phyloP scores from a whole-genome alignment of 2,888 invertebrate species.

The Scaeva pyrastri region DNA sequence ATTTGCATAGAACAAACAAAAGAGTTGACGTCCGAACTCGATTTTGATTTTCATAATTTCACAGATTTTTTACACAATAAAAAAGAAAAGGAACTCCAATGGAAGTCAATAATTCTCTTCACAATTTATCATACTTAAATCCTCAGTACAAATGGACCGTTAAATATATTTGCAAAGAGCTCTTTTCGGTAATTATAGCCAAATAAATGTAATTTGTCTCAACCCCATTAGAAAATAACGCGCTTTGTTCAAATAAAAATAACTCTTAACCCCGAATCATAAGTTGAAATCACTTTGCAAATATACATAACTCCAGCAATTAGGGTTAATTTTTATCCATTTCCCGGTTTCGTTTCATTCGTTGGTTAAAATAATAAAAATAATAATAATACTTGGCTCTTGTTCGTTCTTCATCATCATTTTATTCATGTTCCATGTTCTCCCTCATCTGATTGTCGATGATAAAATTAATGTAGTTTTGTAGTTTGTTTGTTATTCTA shows the following conservation, averaged over 20 bases:
- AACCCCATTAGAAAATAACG: constrained; percentile 17
- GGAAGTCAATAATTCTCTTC: background rate
- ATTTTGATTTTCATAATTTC: constrained; percentile 2
- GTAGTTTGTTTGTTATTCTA: constrained; percentile 21
- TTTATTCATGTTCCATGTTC: constrained; percentile 41
- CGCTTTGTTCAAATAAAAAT: constrained; percentile 20
- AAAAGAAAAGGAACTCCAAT: background rate
- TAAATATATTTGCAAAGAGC: constrained; percentile 1
- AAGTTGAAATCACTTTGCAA: constrained; percentile 45
- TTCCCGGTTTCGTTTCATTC: constrained; percentile 62
- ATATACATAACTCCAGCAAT: constrained; percentile 62
- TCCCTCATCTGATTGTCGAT: constrained; percentile 44
- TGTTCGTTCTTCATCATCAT: background rate
- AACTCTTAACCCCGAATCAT: constrained; percentile 17
- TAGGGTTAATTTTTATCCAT: constrained; percentile 77
- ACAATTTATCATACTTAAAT: background rate
- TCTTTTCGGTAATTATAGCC: background rate
- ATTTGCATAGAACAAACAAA: constrained; percentile 3
- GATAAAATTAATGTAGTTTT: constrained; percentile 29
- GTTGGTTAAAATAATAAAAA: too few species aligned
- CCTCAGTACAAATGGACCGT: background rate
- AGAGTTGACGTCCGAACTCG: constrained; percentile 45
- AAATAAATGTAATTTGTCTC: constrained; percentile 10
- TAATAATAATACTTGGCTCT: background rate
- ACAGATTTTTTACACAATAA: background rate